These are phyloP conservation scores for Nerophis lumbriciformis DNA, from an alignment of 2,113 vertebrate genomes.

Conservation along the genomic window DNA sequence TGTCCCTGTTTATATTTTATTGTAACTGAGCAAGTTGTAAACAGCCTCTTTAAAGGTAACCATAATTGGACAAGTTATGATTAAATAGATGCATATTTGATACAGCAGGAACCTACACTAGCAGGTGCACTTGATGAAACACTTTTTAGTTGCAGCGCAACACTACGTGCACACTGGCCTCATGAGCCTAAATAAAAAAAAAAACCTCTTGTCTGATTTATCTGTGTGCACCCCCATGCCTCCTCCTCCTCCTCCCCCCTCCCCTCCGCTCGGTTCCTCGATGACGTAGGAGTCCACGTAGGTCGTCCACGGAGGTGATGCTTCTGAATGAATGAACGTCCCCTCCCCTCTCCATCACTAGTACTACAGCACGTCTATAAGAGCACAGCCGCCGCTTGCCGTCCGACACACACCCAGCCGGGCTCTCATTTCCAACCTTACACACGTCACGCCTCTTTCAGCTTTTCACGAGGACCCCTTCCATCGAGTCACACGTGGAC, in stretches of 20 bases:
- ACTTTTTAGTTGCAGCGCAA: not conserved
- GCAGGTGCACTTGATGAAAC: constrained; percentile 1
- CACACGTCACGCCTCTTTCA: no score
- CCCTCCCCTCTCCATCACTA: constrained; percentile 75
- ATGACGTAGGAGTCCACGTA: constrained; percentile 84
- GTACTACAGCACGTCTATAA: constrained; percentile 86
- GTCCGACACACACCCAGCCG: constrained; percentile 37
- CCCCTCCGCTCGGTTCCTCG: constrained; percentile 78
- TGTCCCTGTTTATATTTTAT: no score
- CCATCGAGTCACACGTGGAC: not conserved
- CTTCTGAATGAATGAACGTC: constrained; percentile 90
- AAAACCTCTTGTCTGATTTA: constrained; percentile 14
- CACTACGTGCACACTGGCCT: not conserved
- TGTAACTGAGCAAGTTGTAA: no score
- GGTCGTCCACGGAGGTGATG: constrained; percentile 79
- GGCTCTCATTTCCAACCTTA: no score
- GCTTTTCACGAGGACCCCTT: no score
- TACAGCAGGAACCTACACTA: not conserved
- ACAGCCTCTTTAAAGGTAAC: no score
- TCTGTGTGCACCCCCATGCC: constrained; percentile 10
- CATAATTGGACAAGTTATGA: no score
- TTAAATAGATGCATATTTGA: no score
- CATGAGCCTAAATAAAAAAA: constrained; percentile 6
- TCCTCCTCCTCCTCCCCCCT: constrained; percentile 53
- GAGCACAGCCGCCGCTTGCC: constrained; percentile 70